Evolutionary conservation across 2,113 vertebrate genomes (phyloP).

Genomic region (Noturus placidus): DNA sequence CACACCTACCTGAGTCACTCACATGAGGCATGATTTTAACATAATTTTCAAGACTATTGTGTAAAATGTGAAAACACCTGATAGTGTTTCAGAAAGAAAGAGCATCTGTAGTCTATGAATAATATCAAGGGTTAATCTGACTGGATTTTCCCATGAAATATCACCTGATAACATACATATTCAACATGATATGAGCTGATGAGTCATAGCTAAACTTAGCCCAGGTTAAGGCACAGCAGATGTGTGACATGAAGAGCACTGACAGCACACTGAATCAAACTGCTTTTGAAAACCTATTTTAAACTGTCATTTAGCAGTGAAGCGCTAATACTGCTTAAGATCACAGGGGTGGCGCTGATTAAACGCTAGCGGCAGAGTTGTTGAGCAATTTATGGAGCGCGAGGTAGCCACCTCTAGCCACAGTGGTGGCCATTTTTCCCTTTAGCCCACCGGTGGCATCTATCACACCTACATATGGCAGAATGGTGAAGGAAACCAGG

Average conservation of each 20-base stretch:
- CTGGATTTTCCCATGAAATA: background rate
- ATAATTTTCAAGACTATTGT: slow-evolving; percentile 37
- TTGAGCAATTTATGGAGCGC: slow-evolving; percentile 47
- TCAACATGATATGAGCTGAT: background rate
- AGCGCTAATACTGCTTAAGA: slow-evolving; percentile 45
- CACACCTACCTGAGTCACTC: slow-evolving; percentile 11
- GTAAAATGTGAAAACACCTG: slow-evolving; percentile 5
- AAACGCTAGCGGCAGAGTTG: slow-evolving; percentile 35
- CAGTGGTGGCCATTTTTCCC: slow-evolving; percentile 38
- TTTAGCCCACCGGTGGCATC: slow-evolving; percentile 26
- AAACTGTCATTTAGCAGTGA: slow-evolving; percentile 46
- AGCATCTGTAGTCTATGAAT: background rate
- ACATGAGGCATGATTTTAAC: slow-evolving; percentile 35
- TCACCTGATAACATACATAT: background rate
- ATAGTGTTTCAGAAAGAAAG: slow-evolving; percentile 24
- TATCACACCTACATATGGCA: background rate
- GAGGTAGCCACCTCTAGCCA: slow-evolving; percentile 34
- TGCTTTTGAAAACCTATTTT: slow-evolving; percentile 39
- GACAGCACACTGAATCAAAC: slow-evolving; percentile 31
- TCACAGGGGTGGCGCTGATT: slow-evolving; percentile 35
- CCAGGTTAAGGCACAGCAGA: slow-evolving; percentile 12
- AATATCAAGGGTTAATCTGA: background rate
- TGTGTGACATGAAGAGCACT: slow-evolving; percentile 28
- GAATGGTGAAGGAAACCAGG: slow-evolving; percentile 48
- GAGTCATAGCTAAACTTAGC: slow-evolving; percentile 7